phyloP scores from a whole-genome alignment of 2,888 invertebrate genomes.

The Chymomyza amoena region DNA sequence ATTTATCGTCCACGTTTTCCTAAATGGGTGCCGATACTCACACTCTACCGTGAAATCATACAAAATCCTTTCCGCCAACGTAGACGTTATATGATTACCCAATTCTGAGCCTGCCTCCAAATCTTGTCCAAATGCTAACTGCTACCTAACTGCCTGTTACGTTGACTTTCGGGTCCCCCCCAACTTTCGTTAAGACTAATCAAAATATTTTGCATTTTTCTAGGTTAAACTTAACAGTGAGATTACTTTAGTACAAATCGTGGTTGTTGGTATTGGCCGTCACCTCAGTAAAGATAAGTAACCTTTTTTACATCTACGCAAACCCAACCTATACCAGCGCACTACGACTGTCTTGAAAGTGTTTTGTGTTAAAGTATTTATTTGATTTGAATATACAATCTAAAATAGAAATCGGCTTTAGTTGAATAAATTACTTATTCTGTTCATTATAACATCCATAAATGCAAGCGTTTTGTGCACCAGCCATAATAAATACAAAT shows the following conservation, averaged over 20 bases:
- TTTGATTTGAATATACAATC: neutral
- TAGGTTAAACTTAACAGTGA: conserved; percentile 30
- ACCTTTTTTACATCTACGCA: conserved; percentile 5
- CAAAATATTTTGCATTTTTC: conserved; percentile 5
- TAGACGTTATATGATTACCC: conserved; percentile 42
- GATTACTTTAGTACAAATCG: conserved; percentile 28
- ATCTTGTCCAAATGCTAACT: neutral
- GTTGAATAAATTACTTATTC: neutral
- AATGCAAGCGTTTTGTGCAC: neutral
- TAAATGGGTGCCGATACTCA: conserved; percentile 57
- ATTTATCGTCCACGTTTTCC: conserved; percentile 50
- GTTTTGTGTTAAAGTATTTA: neutral
- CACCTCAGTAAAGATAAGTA: conserved; percentile 22
- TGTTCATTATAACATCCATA: neutral
- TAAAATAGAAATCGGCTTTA: neutral
- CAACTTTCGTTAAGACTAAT: neutral
- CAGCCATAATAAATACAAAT: neutral
- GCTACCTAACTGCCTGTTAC: conserved; percentile 3
- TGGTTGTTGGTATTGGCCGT: conserved; percentile 20
- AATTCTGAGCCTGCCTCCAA: conserved; percentile 22
- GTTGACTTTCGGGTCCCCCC: neutral
- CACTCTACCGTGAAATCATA: conserved; percentile 50
- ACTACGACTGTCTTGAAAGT: neutral
- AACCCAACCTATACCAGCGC: neutral
- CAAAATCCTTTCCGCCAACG: conserved; percentile 49